These are phyloP conservation scores for Chauna torquata DNA, from an alignment of 2,113 vertebrate species.

Conservation along the genomic window DNA sequence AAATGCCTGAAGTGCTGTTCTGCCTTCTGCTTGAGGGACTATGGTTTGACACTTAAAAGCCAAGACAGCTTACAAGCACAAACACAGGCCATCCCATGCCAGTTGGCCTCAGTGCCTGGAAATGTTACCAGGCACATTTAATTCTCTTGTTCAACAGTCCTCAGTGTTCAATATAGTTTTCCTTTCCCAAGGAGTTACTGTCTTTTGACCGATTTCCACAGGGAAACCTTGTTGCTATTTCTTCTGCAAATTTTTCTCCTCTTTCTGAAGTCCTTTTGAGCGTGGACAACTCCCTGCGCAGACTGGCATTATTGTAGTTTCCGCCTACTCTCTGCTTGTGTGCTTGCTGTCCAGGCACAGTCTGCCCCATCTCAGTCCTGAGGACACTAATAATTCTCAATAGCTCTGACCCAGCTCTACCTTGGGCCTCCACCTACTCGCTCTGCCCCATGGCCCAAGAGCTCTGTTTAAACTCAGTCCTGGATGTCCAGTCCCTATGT, in stretches of 20 bases:
- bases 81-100: background rate
- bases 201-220: background rate
- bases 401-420: accelerated
- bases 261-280: background rate
- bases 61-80: background rate
- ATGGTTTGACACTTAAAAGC: background rate
- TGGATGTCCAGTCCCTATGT: background rate
- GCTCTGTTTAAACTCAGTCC: background rate
- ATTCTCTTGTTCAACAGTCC: background rate
- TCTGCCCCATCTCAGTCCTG: background rate
- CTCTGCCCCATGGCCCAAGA: background rate
- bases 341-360: background rate
- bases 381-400: background rate
- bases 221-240: background rate
- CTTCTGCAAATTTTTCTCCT: background rate
- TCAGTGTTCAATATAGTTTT: background rate
- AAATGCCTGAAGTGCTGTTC: background rate
- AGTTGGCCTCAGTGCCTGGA: background rate
- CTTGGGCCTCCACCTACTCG: background rate
- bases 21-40: background rate
- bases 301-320: background rate
- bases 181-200: background rate
- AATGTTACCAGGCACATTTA: background rate
- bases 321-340: background rate
- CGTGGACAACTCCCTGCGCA: background rate